Evolutionary conservation across 2,888 invertebrate genomes (phyloP).

Genomic region (Hyppa rectilinea): DNA sequence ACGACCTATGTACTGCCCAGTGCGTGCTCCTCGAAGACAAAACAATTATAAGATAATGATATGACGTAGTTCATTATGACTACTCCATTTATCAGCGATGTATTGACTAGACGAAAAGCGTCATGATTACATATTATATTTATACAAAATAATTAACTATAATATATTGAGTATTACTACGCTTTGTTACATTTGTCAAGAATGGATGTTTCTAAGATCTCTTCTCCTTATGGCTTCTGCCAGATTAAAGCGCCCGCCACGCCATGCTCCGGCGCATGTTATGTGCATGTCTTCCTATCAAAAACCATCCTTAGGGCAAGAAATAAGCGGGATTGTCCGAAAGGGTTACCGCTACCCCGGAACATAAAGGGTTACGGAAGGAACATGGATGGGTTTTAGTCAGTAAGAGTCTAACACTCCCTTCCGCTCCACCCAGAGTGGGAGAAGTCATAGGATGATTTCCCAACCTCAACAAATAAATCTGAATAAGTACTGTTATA

Average conservation of each 20-base stretch:
- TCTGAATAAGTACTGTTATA: background rate
- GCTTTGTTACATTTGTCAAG: background rate
- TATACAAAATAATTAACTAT: background rate
- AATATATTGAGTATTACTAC: background rate
- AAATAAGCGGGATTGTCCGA: too few species aligned
- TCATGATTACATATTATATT: constrained; percentile 1
- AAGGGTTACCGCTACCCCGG: too few species aligned
- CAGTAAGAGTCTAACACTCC: too few species aligned
- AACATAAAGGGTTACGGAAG: too few species aligned
- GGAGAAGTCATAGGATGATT: too few species aligned
- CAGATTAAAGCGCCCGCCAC: too few species aligned
- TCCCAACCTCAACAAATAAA: too few species aligned
- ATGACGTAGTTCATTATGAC: constrained; percentile 24
- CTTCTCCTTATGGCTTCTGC: background rate
- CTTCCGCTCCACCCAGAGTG: too few species aligned
- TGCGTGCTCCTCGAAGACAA: constrained; percentile 28
- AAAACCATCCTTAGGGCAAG: background rate
- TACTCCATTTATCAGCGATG: constrained; percentile 25
- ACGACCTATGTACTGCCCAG: background rate
- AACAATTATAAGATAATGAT: constrained; percentile 44
- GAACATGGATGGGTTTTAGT: too few species aligned
- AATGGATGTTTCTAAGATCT: background rate
- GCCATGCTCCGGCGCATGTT: background rate
- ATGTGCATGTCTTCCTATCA: too few species aligned
- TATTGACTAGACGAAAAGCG: constrained; percentile 30